These are phyloP conservation scores for Pteruthius melanotis DNA, from an alignment of 2,113 vertebrate species.

Conservation along the genomic window DNA sequence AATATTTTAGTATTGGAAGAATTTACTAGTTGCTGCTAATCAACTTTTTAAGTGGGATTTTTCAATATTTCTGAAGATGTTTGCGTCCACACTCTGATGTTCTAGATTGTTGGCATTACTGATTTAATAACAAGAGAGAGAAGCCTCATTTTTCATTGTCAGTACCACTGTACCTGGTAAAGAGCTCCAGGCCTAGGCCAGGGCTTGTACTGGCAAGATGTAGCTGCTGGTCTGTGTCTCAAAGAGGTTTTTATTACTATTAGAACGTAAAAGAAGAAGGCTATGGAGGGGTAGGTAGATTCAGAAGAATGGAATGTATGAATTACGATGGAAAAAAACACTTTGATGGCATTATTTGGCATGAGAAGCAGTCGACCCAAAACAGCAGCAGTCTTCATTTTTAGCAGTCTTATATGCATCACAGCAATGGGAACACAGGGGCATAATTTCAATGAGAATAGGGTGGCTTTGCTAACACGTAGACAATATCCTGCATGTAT, in stretches of 20 bases:
- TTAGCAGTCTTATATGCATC: background rate
- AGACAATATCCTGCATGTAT: background rate
- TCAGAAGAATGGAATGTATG: background rate
- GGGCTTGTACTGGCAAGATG: background rate
- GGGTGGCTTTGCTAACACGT: background rate
- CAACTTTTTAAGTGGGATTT: background rate
- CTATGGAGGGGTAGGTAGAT: background rate
- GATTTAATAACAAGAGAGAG: background rate
- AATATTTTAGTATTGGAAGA: background rate
- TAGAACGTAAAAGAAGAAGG: background rate
- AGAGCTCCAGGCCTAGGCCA: background rate
- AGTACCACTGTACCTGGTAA: background rate
- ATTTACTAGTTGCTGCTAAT: background rate
- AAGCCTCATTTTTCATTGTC: background rate
- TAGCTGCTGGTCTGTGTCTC: background rate
- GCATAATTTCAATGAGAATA: background rate
- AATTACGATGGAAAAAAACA: background rate
- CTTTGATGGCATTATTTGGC: background rate
- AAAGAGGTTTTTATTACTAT: background rate
- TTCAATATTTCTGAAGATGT: background rate
- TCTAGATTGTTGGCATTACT: background rate
- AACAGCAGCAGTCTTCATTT: background rate
- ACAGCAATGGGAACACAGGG: background rate
- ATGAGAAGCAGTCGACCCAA: background rate
- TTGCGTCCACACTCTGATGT: background rate